Evolutionary conservation across 1,140 invertebrate genomes (phyloP).

Genomic region (Lasioglossum baleicum): DNA sequence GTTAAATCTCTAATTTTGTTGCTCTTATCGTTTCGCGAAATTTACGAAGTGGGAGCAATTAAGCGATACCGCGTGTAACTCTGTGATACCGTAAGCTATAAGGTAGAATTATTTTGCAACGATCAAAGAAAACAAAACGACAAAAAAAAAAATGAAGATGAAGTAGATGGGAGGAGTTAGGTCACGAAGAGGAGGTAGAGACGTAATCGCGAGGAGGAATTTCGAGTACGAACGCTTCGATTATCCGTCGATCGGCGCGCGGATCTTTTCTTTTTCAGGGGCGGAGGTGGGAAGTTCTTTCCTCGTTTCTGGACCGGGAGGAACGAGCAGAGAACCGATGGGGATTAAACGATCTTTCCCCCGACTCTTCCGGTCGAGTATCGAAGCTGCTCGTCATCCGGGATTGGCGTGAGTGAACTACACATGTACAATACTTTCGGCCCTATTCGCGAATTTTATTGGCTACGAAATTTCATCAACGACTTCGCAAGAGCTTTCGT

Average conservation of each 20-base stretch:
- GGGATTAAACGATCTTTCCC: neutral
- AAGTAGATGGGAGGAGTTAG: neutral
- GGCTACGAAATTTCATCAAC: slow-evolving; percentile 6
- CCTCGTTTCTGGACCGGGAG: slow-evolving; percentile 4
- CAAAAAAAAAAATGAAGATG: slow-evolving; percentile 13
- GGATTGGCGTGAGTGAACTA: slow-evolving; percentile 1
- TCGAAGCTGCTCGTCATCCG: neutral
- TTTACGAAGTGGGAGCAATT: slow-evolving; percentile 67
- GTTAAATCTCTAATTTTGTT: slow-evolving; percentile 8
- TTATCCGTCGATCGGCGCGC: slow-evolving; percentile 41
- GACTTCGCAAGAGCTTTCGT: slow-evolving; percentile 24
- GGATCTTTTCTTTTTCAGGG: neutral
- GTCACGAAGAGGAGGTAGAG: no score
- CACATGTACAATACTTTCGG: slow-evolving; percentile 5
- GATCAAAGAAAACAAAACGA: slow-evolving; percentile 45
- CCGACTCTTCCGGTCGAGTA: neutral
- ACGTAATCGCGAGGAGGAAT: slow-evolving; percentile 44
- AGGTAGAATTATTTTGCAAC: slow-evolving; percentile 77
- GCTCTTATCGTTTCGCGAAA: slow-evolving; percentile 54
- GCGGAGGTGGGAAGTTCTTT: neutral
- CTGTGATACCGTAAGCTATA: slow-evolving; percentile 79
- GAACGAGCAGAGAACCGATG: neutral
- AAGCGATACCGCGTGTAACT: slow-evolving; percentile 76
- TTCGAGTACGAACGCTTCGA: slow-evolving; percentile 46
- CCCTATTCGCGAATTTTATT: slow-evolving; percentile 13